Base-by-base conservation (phyloP, 1,140 invertebrate species). In the Cotesia chilonis region DNA sequence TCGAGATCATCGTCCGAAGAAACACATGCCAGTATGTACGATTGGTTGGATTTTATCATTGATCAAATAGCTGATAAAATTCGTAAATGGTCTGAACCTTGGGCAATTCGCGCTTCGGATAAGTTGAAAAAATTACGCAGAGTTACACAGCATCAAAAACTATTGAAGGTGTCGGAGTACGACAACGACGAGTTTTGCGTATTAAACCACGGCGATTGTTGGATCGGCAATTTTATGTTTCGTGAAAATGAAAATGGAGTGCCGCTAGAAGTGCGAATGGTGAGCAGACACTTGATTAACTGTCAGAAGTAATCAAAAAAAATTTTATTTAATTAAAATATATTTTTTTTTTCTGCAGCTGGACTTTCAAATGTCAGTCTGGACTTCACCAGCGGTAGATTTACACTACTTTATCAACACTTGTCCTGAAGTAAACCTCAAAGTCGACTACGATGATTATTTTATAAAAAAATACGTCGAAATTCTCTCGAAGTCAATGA, bases 291-390 rank as follows among this genome's bases (percentile, higher is more conserved):
- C 5, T 52, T 47, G 4, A 47, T 28, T 28, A 28, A 28, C 28
- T 28, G 28, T 28, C 28, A 28, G 1, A 28, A 28, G 28, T 28
- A 28, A 28, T 28, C 28, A 28, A 66, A 47, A 47, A 47, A 47
- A 47, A 47, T 47, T 6, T 47, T 9, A 47, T 9, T 47, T 9
- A 47, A 7, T 10, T 6, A 9, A 10, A 47, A 6, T 7, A 47
- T 9, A 10, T 9, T 41, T 47, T 6, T 47, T 47, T 59, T 68
- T 60, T 75, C 78, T 70, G 63, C n/a, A 85, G 82, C 71, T 88
- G 17, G 88, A 89, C 71, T 89, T 83, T 73, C 88, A 89, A 80
- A 79, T 85, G 70, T 37, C 73, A 6, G 78, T 85, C 7, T 84
- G 83, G 59, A 80, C 80, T 1, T 88, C 85, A 36, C 86, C 87